A percentile compares a stretch with the other conserved stretches of the same genome.
Conservation (phyloP, 2,797 vertebrate genomes). For the Sebastes cheni region DNA sequence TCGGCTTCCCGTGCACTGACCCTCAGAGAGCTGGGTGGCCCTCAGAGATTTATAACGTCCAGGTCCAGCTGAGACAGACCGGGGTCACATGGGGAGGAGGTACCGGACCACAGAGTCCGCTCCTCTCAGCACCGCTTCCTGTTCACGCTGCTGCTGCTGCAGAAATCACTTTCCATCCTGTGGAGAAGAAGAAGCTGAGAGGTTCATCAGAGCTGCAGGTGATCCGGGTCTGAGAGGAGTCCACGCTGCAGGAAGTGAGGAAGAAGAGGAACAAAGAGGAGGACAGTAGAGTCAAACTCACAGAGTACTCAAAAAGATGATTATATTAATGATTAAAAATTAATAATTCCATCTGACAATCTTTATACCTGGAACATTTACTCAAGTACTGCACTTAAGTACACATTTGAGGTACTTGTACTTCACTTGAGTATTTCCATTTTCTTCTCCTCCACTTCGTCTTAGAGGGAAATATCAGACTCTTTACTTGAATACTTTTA, state of each 20-base stretch:
- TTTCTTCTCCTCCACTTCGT: no score
- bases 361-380: no score
- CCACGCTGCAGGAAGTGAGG: not conserved
- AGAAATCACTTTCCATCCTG: not conserved
- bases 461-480: no score
- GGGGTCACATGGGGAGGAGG: not conserved
- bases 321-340: no score
- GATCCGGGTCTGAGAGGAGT: not conserved
- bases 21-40: conserved; percentile 28
- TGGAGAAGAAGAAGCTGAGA: not conserved
- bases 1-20: conserved; percentile 23
- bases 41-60: conserved; percentile 29
- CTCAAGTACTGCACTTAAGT: no score
- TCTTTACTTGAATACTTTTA: no score
- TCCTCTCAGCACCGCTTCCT: not conserved
- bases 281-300: not conserved
- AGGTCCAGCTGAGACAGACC: conserved; percentile 37
- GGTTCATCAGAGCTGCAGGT: not conserved
- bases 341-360: no score
- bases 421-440: no score
- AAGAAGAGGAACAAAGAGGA: not conserved
- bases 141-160: not conserved
- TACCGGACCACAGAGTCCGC: not conserved
- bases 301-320: not conserved
- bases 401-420: no score